phyloP scores from a whole-genome alignment of 2,113 vertebrate species.

The Struthio camelus region DNA sequence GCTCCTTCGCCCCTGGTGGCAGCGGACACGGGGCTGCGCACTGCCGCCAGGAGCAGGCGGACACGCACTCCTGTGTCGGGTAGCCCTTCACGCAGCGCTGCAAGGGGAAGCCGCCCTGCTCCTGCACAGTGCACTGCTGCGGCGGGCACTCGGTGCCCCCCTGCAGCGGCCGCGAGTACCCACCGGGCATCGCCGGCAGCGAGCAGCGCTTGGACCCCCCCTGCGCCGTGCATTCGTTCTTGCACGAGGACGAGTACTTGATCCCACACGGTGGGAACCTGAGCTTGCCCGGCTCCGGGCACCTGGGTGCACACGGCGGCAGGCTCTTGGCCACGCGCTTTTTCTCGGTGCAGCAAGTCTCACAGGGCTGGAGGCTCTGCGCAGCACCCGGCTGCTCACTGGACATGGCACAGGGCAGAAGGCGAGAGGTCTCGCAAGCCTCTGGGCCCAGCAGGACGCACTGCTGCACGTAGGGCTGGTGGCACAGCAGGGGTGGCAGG shows the following conservation, averaged over 20 bases:
- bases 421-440: not conserved
- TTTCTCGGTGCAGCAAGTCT: rapidly evolving
- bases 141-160: constrained; percentile 40
- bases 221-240: not conserved
- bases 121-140: rapidly evolving
- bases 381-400: not conserved
- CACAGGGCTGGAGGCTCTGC: not conserved
- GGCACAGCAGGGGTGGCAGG: not conserved
- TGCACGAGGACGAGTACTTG: not conserved
- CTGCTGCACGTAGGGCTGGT: not conserved
- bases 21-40: not conserved
- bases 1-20: not conserved
- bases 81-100: constrained; percentile 34
- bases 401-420: constrained; percentile 1
- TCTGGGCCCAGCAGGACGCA: not conserved
- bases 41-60: not conserved
- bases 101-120: rapidly evolving
- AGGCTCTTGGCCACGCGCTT: not conserved
- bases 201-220: not conserved
- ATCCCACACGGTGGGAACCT: constrained; percentile 27
- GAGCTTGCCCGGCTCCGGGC: not conserved
- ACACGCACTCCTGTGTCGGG: not conserved
- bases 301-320: not conserved
- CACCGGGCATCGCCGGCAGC: not conserved
- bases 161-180: not conserved